Evolutionary conservation across 2,888 invertebrate species (phyloP).

Genomic region (Pristionchus entomophagus): DNA sequence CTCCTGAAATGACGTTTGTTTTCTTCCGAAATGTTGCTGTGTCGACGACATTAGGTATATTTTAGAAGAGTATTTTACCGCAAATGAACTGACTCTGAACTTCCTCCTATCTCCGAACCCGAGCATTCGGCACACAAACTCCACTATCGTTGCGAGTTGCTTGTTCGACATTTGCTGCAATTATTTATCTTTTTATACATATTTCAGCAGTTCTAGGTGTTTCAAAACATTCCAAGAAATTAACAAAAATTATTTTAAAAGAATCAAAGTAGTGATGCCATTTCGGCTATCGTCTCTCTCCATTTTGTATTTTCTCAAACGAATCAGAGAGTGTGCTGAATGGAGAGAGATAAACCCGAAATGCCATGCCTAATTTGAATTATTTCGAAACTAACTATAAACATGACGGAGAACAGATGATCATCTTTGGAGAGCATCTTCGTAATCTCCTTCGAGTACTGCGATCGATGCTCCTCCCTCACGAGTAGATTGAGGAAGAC

Average conservation of each 20-base stretch:
- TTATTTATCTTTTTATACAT: not conserved
- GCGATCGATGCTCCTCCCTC: not conserved
- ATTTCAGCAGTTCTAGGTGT: no score
- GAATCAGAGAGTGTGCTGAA: no score
- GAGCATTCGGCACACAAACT: not conserved
- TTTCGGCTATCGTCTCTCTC: no score
- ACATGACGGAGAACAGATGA: not conserved
- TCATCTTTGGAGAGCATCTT: not conserved
- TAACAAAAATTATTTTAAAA: no score
- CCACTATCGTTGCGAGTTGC: not conserved
- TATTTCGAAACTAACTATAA: not conserved
- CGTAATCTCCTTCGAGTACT: not conserved
- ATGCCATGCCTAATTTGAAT: no score
- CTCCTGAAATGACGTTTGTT: not conserved
- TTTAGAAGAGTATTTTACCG: not conserved
- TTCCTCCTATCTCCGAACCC: not conserved
- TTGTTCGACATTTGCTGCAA: not conserved
- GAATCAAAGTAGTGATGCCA: no score
- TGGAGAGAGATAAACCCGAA: no score
- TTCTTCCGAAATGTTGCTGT: not conserved
- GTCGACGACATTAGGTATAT: not conserved
- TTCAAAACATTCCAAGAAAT: no score
- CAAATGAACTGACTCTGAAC: not conserved
- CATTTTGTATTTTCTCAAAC: no score
- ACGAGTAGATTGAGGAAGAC: not conserved